Evolutionary conservation across 2,113 vertebrate species (phyloP).

Genomic region (Kryptolebias marmoratus): DNA sequence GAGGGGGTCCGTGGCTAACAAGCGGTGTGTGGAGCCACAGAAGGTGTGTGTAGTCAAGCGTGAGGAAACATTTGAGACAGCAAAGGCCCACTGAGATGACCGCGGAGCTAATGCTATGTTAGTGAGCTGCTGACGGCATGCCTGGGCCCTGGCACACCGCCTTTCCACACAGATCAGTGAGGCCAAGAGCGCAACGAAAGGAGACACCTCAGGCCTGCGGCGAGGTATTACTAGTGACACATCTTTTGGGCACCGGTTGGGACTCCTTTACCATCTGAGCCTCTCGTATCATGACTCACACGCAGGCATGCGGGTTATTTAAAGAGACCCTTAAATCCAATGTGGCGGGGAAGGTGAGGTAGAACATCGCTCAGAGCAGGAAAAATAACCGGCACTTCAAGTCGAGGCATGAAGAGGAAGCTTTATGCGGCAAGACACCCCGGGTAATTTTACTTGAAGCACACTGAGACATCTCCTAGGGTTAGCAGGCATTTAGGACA

Average conservation of each 20-base stretch:
- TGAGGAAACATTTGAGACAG: slow-evolving; percentile 76
- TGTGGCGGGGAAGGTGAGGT: slow-evolving; percentile 76
- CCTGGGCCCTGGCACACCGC: slow-evolving; percentile 60
- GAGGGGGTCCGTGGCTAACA: slow-evolving; percentile 61
- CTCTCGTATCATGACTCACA: slow-evolving; percentile 66
- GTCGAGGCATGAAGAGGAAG: slow-evolving; percentile 39
- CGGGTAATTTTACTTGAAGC: slow-evolving; percentile 65
- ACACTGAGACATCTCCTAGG: slow-evolving; percentile 43
- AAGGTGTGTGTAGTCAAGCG: slow-evolving; percentile 76
- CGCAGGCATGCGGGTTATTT: slow-evolving; percentile 38
- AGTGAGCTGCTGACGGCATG: slow-evolving; percentile 76
- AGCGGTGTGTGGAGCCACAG: slow-evolving; percentile 70
- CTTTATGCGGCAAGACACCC: slow-evolving; percentile 58
- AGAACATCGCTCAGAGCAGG: slow-evolving; percentile 62
- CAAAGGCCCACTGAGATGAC: slow-evolving; percentile 67
- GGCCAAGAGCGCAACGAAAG: slow-evolving; percentile 65
- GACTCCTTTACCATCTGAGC: slow-evolving; percentile 78
- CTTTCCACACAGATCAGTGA: slow-evolving; percentile 74
- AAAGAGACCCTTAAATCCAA: slow-evolving; percentile 64
- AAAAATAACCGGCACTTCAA: slow-evolving; percentile 53
- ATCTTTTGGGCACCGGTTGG: slow-evolving; percentile 77
- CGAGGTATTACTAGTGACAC: slow-evolving; percentile 74
- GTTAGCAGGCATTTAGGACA: slow-evolving; percentile 45
- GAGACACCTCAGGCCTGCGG: slow-evolving; percentile 75
- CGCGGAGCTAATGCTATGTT: slow-evolving; percentile 76